Conservation (phyloP, 2,113 vertebrate species). For the Lampris incognitus region DNA sequence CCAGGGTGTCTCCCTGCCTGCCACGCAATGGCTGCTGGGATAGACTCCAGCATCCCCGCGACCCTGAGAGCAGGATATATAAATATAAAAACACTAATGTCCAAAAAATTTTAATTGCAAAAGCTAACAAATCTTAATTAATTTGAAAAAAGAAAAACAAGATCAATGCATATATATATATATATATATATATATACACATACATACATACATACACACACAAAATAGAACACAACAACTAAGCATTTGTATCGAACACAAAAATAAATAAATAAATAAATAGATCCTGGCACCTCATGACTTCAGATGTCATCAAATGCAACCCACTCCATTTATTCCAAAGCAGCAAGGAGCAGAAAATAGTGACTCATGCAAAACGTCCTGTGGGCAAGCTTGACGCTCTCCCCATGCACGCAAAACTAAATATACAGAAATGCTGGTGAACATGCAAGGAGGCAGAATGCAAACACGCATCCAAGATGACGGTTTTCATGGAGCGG, state of each 20-base stretch:
- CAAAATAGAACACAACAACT: neutral
- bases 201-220: neutral
- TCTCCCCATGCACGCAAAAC: constrained; percentile 16
- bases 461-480: too few relatives aligned
- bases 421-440: constrained; percentile 30
- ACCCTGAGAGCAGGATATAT: too few relatives aligned
- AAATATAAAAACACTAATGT: too few relatives aligned
- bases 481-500: too few relatives aligned
- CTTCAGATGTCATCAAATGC: constrained; percentile 23
- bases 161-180: neutral
- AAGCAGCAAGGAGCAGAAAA: constrained; percentile 31
- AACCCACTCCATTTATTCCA: constrained; percentile 25
- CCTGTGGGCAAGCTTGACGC: constrained; percentile 36
- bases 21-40: too few relatives aligned
- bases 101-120: too few relatives aligned
- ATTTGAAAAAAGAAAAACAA: neutral
- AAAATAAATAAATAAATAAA: too few relatives aligned
- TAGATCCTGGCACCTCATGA: neutral
- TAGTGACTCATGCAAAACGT: constrained; percentile 44
- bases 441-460: too few relatives aligned
- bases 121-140: neutral
- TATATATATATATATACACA: too few relatives aligned
- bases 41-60: too few relatives aligned
- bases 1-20: too few relatives aligned
- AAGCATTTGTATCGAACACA: too few relatives aligned